phyloP scores from a whole-genome alignment of 2,888 invertebrate genomes.

The Dolichopus griseipennis region DNA sequence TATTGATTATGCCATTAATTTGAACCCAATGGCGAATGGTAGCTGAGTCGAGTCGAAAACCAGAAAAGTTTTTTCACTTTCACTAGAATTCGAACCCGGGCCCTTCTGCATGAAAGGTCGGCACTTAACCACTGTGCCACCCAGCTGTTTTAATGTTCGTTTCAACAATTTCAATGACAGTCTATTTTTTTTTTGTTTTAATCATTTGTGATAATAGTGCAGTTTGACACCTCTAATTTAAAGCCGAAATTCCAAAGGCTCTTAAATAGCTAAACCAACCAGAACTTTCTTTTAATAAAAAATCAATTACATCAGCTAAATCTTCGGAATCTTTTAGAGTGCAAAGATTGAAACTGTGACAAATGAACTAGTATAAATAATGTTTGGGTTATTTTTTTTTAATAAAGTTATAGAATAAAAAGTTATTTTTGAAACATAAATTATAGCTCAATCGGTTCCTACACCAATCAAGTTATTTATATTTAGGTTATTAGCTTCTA shows the following conservation, averaged over 20 bases:
- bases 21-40: too few species aligned
- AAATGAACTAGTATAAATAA: too few species aligned
- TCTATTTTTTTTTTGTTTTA: background rate
- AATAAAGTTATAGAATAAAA: background rate
- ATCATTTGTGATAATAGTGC: slow-evolving; percentile 5
- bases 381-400: background rate
- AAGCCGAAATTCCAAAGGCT: background rate
- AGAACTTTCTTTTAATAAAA: background rate
- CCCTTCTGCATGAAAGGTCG: too few species aligned
- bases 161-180: background rate
- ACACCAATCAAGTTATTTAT: background rate
- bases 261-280: too few species aligned
- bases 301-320: background rate
- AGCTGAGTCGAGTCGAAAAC: too few species aligned
- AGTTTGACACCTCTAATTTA: slow-evolving; percentile 18
- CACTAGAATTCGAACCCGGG: too few species aligned
- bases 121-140: too few species aligned
- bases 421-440: slow-evolving; percentile 13
- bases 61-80: too few species aligned
- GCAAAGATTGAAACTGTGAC: too few species aligned
- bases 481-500: background rate
- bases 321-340: background rate
- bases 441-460: background rate
- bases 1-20: too few species aligned
- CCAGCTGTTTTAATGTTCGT: too few species aligned